Conservation (phyloP, 2,888 invertebrate genomes). For the Diabrotica balteata region DNA sequence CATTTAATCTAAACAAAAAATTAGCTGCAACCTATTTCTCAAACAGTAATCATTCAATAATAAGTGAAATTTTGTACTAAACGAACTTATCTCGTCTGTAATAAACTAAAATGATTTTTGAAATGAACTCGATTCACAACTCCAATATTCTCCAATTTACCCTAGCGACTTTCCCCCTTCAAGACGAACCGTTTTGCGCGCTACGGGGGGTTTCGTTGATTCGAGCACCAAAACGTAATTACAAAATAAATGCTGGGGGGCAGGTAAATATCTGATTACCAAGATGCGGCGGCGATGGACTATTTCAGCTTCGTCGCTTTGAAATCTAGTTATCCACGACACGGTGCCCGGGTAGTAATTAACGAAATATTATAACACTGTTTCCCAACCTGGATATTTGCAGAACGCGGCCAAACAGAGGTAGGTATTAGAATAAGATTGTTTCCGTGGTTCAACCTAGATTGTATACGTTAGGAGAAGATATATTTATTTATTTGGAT, state of each 20-base stretch:
- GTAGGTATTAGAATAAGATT: background rate
- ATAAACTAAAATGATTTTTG: too few species aligned
- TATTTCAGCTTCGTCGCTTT: conserved; percentile 56
- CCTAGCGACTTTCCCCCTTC: conserved; percentile 4
- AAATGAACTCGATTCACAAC: conserved; percentile 4
- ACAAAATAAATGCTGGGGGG: conserved; percentile 59
- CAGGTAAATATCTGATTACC: conserved; percentile 59
- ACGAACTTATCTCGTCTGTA: too few species aligned
- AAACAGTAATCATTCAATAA: too few species aligned
- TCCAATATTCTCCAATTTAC: conserved; percentile 13
- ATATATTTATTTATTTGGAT: background rate
- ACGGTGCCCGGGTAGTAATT: conserved; percentile 59
- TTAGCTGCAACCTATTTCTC: too few species aligned
- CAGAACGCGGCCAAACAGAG: background rate
- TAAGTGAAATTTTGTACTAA: too few species aligned
- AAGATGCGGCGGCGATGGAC: conserved; percentile 52
- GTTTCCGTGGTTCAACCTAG: background rate
- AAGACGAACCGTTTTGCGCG: background rate
- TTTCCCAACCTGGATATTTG: conserved; percentile 11
- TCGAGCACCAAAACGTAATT: conserved; percentile 55
- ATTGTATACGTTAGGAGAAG: background rate
- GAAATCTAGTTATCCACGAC: conserved; percentile 58
- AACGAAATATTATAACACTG: conserved; percentile 57
- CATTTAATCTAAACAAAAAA: too few species aligned
- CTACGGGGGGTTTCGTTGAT: conserved; percentile 9